Conservation (phyloP, 2,113 vertebrate genomes). For the Pomatorhinus ruficollis region DNA sequence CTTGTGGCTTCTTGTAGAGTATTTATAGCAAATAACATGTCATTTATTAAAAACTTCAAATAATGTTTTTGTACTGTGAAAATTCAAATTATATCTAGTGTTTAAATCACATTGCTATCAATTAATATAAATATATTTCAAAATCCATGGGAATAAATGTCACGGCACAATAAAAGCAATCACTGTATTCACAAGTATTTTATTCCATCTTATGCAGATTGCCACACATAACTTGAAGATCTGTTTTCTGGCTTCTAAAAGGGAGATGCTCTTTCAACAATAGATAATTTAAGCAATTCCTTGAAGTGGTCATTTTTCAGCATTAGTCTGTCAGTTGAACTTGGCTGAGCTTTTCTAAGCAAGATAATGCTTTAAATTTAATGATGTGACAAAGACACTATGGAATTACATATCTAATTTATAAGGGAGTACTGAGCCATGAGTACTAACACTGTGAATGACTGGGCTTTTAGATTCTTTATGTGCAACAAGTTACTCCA, state of each 20-base stretch:
- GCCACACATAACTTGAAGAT: not conserved
- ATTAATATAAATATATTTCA: not conserved
- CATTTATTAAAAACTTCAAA: not conserved
- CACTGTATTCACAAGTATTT: not conserved
- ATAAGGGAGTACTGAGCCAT: not conserved
- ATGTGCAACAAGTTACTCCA: not conserved
- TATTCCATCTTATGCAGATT: not conserved
- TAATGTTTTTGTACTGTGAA: not conserved
- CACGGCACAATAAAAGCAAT: not conserved
- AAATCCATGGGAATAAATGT: not conserved
- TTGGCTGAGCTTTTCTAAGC: not conserved
- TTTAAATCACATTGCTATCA: not conserved
- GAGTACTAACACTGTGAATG: not conserved
- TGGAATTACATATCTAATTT: not conserved
- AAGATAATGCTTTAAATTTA: not conserved
- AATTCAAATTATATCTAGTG: not conserved
- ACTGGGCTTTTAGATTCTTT: not conserved
- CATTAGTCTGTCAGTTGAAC: not conserved
- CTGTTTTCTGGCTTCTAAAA: not conserved
- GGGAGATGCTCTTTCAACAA: not conserved
- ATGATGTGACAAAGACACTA: not conserved
- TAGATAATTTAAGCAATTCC: not conserved
- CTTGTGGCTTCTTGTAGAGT: not conserved
- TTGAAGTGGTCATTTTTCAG: constrained; percentile 25
- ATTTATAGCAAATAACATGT: not conserved